Evolutionary conservation across 2,797 vertebrate species (phyloP).

Genomic region (Sylvia borin): DNA sequence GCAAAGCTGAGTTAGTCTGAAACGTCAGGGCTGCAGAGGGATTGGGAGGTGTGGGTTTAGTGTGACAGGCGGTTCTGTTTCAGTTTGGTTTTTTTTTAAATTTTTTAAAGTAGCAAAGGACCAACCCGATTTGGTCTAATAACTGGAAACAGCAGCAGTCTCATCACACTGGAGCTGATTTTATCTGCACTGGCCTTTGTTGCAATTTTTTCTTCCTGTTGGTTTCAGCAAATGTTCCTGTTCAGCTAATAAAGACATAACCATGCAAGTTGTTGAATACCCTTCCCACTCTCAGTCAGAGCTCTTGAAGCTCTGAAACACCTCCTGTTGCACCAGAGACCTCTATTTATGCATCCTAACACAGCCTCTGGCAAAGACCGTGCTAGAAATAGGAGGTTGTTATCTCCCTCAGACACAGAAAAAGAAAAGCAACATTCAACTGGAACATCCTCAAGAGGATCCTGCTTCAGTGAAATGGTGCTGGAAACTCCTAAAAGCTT

Average conservation of each 20-base stretch:
- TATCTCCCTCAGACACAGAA: not conserved
- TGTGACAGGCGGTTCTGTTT: not conserved
- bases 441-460: not conserved
- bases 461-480: not conserved
- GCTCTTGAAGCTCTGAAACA: not conserved
- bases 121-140: not conserved
- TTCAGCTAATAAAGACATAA: not conserved
- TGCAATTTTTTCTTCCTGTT: not conserved
- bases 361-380: not conserved
- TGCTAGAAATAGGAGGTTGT: not conserved
- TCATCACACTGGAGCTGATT: not conserved
- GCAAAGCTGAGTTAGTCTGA: not conserved
- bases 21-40: not conserved
- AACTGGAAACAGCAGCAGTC: not conserved
- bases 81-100: not conserved
- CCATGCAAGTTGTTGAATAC: not conserved
- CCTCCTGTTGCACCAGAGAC: not conserved
- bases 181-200: not conserved
- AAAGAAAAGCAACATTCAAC: constrained; percentile 25
- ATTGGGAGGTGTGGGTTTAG: not conserved
- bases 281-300: not conserved
- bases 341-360: not conserved
- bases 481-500: constrained; percentile 30
- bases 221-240: not conserved
- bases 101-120: not conserved